Base-by-base conservation (phyloP, 2,113 vertebrate genomes). In the Clarias gariepinus region DNA sequence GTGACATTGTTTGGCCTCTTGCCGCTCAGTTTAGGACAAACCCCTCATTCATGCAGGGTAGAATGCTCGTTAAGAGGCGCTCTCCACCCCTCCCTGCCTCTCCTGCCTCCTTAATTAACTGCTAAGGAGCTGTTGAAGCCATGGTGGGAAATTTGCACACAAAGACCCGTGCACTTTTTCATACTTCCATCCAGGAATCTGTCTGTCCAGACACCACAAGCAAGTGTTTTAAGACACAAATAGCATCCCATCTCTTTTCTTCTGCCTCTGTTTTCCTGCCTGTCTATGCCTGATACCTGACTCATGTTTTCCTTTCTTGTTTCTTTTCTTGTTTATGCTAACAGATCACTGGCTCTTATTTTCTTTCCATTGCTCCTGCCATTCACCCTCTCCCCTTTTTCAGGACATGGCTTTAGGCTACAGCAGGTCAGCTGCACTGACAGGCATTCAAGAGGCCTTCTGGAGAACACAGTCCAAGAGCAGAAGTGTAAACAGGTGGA, bases 81-180 rank as follows among this genome's bases (percentile, higher is more conserved):
- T 83, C 87, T 82, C 85, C 68, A 84, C 84, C 88, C 66, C 84
- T 89, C 82, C 85, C 83, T 55, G 86, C 87, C 47, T 96, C 94
- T 94, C 95, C 95, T 95, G 92, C 95, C 94, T 95, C 94, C 96
- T 98, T 98, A 98, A 99, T 99, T 99, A 98, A 97, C 96, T 95
- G 95, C 92, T 95, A 94, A 94, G 93, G 95, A 96, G 94, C 95
- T 94, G 94, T 92, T 96, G 92, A 80, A 88, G 83, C 92, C 91
- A 86, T 88, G 94, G 96, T 97, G 96, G 97, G 97, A 99, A 99
- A 99, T 99, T 99, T 98, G 96, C 97, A 99, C 97, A 99, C 97
- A 99, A 98, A 99, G 95, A 91, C 90, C 86, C 55, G 90, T 57
- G 53, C 68, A 68, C 64, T 66, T 73, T 78, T 47, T 47, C 71